Percentiles rank a stretch among this genome's conserved stretches.
These are phyloP conservation scores for Leucosticte australis DNA, from an alignment of 2,113 vertebrate species.

Conservation along the genomic window DNA sequence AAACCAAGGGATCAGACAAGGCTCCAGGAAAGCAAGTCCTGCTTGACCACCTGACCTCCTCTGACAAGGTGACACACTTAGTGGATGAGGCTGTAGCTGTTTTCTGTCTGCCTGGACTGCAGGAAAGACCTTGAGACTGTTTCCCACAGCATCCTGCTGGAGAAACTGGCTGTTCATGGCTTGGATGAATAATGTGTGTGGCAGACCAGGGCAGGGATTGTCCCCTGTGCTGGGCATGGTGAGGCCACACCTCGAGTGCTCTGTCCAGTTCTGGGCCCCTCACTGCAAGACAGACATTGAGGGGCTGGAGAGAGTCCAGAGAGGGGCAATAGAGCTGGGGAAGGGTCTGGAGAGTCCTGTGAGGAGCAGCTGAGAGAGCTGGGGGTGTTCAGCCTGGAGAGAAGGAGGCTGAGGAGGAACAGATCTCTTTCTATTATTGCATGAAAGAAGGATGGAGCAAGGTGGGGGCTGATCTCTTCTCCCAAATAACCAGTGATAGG, in stretches of 20 bases:
- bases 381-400: accelerated
- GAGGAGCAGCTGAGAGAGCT: background rate
- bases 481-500: background rate
- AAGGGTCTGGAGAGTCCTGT: background rate
- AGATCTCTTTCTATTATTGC: background rate
- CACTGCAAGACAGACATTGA: accelerated
- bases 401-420: background rate
- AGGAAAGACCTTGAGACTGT: background rate
- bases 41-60: background rate
- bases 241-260: accelerated
- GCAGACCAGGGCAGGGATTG: background rate
- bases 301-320: background rate
- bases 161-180: background rate
- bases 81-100: background rate
- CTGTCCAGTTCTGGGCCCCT: background rate
- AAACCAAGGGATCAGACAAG: background rate
- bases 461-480: background rate
- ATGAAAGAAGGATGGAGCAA: background rate
- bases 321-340: accelerated
- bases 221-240: background rate
- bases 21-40: background rate
- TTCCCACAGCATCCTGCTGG: background rate
- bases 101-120: background rate
- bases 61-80: background rate
- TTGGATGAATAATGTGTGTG: background rate